phyloP scores from a whole-genome alignment of 2,797 vertebrate genomes.

The Propithecus deckenii region DNA sequence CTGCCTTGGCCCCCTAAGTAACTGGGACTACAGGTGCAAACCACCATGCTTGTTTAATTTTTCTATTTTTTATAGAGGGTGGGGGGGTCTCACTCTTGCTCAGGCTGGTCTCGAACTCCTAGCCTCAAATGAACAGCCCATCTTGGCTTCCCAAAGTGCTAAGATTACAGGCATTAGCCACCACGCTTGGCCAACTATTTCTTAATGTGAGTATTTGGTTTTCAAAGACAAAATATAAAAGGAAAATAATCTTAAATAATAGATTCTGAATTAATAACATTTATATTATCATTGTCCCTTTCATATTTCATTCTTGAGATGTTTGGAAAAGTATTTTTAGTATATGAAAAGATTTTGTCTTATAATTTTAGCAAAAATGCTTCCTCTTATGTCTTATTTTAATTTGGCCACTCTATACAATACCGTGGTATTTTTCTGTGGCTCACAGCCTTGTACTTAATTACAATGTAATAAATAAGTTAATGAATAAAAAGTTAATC shows the following conservation, averaged over 20 bases:
- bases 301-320: not conserved
- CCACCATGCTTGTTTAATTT: not conserved
- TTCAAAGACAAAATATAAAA: not conserved
- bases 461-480: not conserved
- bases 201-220: not conserved
- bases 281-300: not conserved
- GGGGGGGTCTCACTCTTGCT: not conserved
- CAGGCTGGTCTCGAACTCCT: not conserved
- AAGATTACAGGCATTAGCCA: not conserved
- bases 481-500: not conserved
- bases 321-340: not conserved
- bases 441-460: not conserved
- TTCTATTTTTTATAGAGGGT: not conserved
- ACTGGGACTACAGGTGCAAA: too few relatives aligned
- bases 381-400: not conserved
- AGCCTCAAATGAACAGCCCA: not conserved
- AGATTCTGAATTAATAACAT: not conserved
- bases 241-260: not conserved
- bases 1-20: too few relatives aligned
- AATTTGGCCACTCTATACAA: not conserved
- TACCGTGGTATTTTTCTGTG: not conserved
- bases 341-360: not conserved
- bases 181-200: not conserved
- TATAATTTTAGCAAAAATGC: not conserved
- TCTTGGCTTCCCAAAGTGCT: not conserved